Percentiles rank a stretch among this genome's conserved stretches.
Conservation (phyloP, 1,140 invertebrate genomes). For the Potamilus streckersoni region DNA sequence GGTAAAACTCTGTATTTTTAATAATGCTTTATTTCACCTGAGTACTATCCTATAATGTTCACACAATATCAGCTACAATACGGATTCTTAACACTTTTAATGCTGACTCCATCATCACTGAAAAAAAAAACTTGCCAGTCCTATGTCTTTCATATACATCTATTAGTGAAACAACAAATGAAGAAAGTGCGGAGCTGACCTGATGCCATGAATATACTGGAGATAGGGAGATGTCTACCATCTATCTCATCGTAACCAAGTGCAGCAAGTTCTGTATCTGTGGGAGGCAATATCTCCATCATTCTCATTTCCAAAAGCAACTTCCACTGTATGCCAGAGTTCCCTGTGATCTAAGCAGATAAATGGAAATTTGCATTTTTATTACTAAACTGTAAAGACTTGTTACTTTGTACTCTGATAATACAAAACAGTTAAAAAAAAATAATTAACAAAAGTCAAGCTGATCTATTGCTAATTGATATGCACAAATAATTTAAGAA, state of each 20-base stretch:
- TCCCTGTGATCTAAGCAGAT: conserved; percentile 74
- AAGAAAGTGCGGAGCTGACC: conserved; percentile 50
- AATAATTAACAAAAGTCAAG: background rate
- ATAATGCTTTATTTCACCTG: too few species aligned
- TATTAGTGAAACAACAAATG: background rate
- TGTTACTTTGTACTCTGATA: background rate
- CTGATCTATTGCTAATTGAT: background rate
- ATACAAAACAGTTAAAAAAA: background rate
- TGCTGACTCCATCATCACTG: background rate
- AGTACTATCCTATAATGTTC: too few species aligned
- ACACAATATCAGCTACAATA: too few species aligned
- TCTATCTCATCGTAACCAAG: conserved; percentile 51
- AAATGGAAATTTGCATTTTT: conserved; percentile 32
- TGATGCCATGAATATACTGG: conserved; percentile 73
- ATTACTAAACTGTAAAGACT: background rate
- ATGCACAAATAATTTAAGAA: background rate
- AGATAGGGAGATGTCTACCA: conserved; percentile 40
- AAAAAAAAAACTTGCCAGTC: background rate
- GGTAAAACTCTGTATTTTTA: too few species aligned
- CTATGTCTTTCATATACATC: background rate
- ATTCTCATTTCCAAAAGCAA: conserved; percentile 65
- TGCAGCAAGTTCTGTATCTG: conserved; percentile 44
- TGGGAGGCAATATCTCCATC: conserved; percentile 43
- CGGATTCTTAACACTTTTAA: too few species aligned
- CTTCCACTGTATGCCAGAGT: conserved; percentile 66